Evolutionary conservation across 2,888 invertebrate species (phyloP).

Genomic region (Cloeon dipterum): DNA sequence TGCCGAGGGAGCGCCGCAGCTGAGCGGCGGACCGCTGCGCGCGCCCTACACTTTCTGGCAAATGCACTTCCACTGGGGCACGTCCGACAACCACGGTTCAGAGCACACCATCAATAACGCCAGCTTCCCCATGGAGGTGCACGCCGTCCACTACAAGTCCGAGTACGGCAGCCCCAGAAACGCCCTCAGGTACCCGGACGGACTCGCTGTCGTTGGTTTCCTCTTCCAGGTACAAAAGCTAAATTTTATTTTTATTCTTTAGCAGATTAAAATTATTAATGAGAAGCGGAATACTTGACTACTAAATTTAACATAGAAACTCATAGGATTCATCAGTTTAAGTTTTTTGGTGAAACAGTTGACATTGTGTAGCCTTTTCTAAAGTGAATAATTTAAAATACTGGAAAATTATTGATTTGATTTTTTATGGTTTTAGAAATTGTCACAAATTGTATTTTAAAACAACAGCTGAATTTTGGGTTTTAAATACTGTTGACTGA

Average conservation of each 20-base stretch:
- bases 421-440: too few relatives aligned
- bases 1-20: not conserved
- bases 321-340: too few relatives aligned
- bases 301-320: not conserved
- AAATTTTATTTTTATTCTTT: too few relatives aligned
- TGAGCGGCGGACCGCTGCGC: not conserved
- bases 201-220: constrained; percentile 7
- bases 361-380: too few relatives aligned
- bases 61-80: constrained; percentile 3
- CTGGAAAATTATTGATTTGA: too few relatives aligned
- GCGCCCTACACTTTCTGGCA: not conserved
- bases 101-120: not conserved
- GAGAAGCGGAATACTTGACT: not conserved
- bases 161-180: constrained; percentile 5
- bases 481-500: too few relatives aligned
- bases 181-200: constrained; percentile 4
- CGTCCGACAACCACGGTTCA: not conserved
- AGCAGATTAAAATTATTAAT: not conserved
- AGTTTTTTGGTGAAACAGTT: not conserved
- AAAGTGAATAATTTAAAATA: too few relatives aligned
- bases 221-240: constrained; percentile 6
- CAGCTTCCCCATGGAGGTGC: constrained; percentile 8
- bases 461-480: too few relatives aligned
- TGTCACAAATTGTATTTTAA: too few relatives aligned
- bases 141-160: constrained; percentile 7